phyloP scores from a whole-genome alignment of 37 sponge, comb jelly and placozoan genomes.

The Agelas oroides region DNA sequence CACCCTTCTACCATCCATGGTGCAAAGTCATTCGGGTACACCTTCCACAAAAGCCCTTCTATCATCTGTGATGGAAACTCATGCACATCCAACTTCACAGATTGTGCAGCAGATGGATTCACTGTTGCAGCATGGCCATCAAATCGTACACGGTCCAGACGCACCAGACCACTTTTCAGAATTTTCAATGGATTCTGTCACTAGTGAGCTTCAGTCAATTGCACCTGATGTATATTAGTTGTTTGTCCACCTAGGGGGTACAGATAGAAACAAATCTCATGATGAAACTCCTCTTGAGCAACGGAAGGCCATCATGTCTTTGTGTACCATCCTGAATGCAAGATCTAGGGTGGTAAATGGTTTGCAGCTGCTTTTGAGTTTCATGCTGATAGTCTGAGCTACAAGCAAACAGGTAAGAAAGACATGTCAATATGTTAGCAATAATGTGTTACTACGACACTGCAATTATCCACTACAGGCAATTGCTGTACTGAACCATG shows the following conservation, averaged over 20 bases:
- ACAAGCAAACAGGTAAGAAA: not conserved
- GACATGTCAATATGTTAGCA: too few species aligned
- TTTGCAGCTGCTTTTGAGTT: too few species aligned
- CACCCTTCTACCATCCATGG: too few species aligned
- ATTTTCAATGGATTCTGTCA: not conserved
- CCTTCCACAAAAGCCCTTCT: too few species aligned
- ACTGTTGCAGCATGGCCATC: conserved; percentile 3
- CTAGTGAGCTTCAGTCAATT: not conserved
- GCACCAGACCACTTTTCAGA: not conserved
- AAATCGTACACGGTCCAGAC: not conserved
- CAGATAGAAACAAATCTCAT: not conserved
- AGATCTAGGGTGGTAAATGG: too few species aligned
- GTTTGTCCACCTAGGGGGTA: not conserved
- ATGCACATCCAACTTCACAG: not conserved
- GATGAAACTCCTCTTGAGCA: not conserved
- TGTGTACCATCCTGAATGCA: too few species aligned
- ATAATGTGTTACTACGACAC: too few species aligned
- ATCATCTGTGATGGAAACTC: too few species aligned
- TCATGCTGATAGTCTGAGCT: too few species aligned
- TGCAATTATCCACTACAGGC: conserved; percentile 1
- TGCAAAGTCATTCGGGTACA: too few species aligned
- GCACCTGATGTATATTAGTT: not conserved
- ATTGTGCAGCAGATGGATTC: not conserved
- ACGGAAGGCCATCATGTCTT: not conserved
- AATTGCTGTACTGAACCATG: conserved; percentile 18